Percentiles rank a stretch among this genome's conserved stretches.
Evolutionary conservation across 2,797 vertebrate species (phyloP).

Genomic region (Odontamblyopus rebecca): DNA sequence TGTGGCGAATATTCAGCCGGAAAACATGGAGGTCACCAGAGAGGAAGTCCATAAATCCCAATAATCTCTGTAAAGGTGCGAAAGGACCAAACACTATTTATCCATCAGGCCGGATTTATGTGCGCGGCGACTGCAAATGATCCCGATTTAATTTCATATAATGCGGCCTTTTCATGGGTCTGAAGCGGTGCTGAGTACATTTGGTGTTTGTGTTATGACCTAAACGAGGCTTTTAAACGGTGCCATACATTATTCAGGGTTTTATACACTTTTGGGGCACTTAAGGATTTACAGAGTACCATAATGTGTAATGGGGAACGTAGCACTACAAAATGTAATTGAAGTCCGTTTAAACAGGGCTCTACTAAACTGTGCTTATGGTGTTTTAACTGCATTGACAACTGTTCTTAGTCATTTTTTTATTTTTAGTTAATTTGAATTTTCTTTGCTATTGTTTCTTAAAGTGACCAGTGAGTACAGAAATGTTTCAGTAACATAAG

Average conservation of each 20-base stretch:
- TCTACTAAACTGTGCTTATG: no score
- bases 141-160: neutral
- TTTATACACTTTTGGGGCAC: neutral
- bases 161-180: neutral
- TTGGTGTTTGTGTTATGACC: neutral
- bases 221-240: neutral
- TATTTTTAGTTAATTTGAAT: no score
- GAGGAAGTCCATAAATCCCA: constrained; percentile 7
- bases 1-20: constrained; percentile 12
- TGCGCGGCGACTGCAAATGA: neutral
- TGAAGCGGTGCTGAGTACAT: neutral
- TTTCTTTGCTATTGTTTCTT: no score
- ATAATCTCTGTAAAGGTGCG: constrained; percentile 5
- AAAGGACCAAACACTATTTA: neutral
- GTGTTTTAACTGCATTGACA: no score
- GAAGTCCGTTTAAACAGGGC: neutral
- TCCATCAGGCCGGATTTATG: neutral
- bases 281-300: neutral
- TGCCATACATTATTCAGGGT: neutral
- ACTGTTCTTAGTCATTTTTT: no score
- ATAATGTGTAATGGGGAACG: neutral
- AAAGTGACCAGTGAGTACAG: no score
- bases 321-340: neutral
- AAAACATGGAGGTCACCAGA: constrained; percentile 8
- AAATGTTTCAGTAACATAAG: no score